A percentile compares a stretch with the other conserved stretches of the same genome.
Conservation (phyloP, 2,113 vertebrate genomes). For the Eurystomus gularis region DNA sequence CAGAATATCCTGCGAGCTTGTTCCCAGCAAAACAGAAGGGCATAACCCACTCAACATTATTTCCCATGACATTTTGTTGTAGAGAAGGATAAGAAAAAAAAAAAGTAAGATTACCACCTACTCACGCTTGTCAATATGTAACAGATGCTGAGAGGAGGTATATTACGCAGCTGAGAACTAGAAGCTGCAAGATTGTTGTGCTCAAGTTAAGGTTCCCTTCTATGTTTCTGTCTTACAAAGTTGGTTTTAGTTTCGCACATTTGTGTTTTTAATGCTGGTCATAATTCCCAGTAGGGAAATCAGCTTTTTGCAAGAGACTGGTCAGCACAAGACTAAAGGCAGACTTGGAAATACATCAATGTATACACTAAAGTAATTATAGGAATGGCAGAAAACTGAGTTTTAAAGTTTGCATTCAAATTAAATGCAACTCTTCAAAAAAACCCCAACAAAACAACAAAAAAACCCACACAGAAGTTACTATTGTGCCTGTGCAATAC, state of each 20-base stretch:
- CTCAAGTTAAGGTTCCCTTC: constrained; percentile 13
- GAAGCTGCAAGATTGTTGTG: constrained; percentile 11
- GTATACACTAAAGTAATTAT: neutral
- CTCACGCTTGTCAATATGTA: constrained; percentile 48
- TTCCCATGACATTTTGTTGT: constrained; percentile 64
- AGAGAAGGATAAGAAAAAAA: neutral
- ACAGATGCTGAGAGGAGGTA: constrained; percentile 52
- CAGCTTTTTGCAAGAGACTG: neutral
- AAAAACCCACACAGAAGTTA: neutral
- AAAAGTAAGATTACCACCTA: constrained; percentile 51
- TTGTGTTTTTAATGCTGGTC: neutral
- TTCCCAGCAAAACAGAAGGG: constrained; percentile 59
- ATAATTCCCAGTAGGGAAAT: neutral
- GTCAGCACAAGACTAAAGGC: neutral
- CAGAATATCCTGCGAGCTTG: constrained; percentile 36
- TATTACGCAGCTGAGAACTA: constrained; percentile 54
- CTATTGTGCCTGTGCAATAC: neutral
- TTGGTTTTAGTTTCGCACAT: neutral
- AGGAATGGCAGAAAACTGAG: neutral
- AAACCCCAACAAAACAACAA: neutral
- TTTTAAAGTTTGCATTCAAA: neutral
- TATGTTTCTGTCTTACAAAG: neutral
- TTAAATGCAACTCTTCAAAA: neutral
- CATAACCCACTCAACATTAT: constrained; percentile 55
- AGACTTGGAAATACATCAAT: neutral